Conservation (phyloP, 2,113 vertebrate genomes). For the Xenopus borealis region DNA sequence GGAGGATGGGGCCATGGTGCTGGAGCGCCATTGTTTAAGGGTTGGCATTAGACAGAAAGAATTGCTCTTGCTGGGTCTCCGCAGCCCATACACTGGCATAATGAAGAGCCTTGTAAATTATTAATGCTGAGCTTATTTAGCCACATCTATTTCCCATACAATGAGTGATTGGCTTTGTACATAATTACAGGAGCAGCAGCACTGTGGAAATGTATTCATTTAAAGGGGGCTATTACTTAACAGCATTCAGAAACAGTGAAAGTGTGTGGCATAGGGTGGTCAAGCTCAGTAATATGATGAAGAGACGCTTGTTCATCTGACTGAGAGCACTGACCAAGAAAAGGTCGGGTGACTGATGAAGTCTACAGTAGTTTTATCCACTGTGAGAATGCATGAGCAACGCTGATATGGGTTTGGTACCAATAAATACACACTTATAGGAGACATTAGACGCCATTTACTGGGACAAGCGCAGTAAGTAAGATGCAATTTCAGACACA, state of each 20-base stretch:
- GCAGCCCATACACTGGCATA: slow-evolving; percentile 97
- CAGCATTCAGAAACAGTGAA: slow-evolving; percentile 14
- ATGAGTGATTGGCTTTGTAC: slow-evolving; percentile 98
- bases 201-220: slow-evolving; percentile 80
- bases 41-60: slow-evolving; percentile 94
- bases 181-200: slow-evolving; percentile 98
- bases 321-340: too few relatives aligned
- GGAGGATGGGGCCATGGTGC: slow-evolving; percentile 85
- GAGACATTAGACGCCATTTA: too few relatives aligned
- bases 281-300: too few relatives aligned
- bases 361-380: too few relatives aligned
- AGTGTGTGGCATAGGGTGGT: background rate
- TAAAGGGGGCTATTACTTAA: slow-evolving; percentile 61
- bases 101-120: slow-evolving; percentile 99
- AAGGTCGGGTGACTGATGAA: too few relatives aligned
- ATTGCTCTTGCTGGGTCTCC: slow-evolving; percentile 82
- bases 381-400: too few relatives aligned
- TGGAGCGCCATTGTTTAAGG: slow-evolving; percentile 94
- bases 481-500: too few relatives aligned
- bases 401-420: too few relatives aligned
- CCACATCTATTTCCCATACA: slow-evolving; percentile 99
- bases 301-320: too few relatives aligned
- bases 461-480: too few relatives aligned
- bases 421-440: too few relatives aligned
- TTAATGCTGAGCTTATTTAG: slow-evolving; percentile 99